A percentile compares a stretch with the other conserved stretches of the same genome.
phyloP scores from a whole-genome alignment of 2,888 invertebrate species.

The Sphaerophoria rueppellii region DNA sequence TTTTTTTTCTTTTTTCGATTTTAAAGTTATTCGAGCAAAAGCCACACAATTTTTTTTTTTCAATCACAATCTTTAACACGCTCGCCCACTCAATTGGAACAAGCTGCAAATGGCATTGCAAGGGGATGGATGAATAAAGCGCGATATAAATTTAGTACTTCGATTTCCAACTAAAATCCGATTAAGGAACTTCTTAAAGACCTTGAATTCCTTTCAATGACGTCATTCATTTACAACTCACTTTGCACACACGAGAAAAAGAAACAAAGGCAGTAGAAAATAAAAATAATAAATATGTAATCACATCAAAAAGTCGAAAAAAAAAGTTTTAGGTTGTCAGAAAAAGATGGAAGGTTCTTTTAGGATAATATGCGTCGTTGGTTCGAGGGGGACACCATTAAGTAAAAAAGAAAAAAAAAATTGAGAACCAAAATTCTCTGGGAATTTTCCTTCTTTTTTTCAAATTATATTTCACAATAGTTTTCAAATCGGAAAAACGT shows the following conservation, averaged over 20 bases:
- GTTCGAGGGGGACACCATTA: conserved; percentile 45
- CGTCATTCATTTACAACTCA: conserved; percentile 78
- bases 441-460: conserved; percentile 26
- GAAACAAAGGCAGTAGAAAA: conserved; percentile 59
- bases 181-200: conserved; percentile 75
- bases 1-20: conserved; percentile 20
- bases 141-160: conserved; percentile 22
- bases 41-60: too few relatives aligned
- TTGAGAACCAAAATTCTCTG: conserved; percentile 30
- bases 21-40: too few relatives aligned
- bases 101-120: background rate
- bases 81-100: conserved; percentile 15
- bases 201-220: conserved; percentile 81
- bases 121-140: background rate
- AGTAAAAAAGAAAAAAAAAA: too few relatives aligned
- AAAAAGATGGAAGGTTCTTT: conserved; percentile 34
- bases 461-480: conserved; percentile 15
- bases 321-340: conserved; percentile 1
- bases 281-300: conserved; percentile 54
- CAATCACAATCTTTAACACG: conserved; percentile 2
- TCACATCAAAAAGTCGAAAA: conserved; percentile 23
- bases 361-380: conserved; percentile 61
- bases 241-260: conserved; percentile 53
- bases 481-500: conserved; percentile 18
- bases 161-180: conserved; percentile 22